Evolutionary conservation across 2,888 invertebrate species (phyloP), one percentile per base, ranked within the genome.

Genomic region (Troides helena): DNA sequence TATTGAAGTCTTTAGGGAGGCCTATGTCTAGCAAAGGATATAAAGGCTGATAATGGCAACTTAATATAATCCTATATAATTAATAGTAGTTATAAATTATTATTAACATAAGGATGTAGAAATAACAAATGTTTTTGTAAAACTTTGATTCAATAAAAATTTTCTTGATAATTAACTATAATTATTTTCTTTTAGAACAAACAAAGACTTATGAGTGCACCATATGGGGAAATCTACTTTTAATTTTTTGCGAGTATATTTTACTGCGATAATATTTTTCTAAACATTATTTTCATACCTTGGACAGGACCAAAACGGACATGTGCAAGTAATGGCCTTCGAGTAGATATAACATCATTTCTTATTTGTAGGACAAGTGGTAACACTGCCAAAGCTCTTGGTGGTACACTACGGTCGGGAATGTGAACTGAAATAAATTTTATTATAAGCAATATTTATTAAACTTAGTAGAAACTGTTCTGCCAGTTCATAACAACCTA

Each of bases 261-360:
- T 30, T 63, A 8, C 8, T 60, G 36, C 1, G 14, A 36, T 60
- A 60, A 30, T 30, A 14, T 30, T 14, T 59, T 23, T 18, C 1
- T 50, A 50, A 50, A 18, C 17, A 14, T 14, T 50, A 17, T 50
- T 53, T 53, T 53, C 53, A 5, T 78, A 85, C 96, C 97, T 87
- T 96, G 95, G 63, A 97, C 93, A 0, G 97, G 97, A 1, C 97
- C 97, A 89, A 97, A 97, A 74, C 96, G 95, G 0, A 96, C 95
- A 53, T 94, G 89, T 71, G 94, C 94, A 8, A 95, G 95, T 72
- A 97, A 94, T 18, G 92, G 85, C 75, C 95, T 94, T 74, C 95
- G 95, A 0, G 96, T 95, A 83, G 95, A 95, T 53, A 97, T 95
- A 8, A 95, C 95, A 74, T 75, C 90, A 85, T 75, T 86, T 85